Evolutionary conservation across 1,140 invertebrate species (phyloP).

Genomic region (Pomacea maculata): DNA sequence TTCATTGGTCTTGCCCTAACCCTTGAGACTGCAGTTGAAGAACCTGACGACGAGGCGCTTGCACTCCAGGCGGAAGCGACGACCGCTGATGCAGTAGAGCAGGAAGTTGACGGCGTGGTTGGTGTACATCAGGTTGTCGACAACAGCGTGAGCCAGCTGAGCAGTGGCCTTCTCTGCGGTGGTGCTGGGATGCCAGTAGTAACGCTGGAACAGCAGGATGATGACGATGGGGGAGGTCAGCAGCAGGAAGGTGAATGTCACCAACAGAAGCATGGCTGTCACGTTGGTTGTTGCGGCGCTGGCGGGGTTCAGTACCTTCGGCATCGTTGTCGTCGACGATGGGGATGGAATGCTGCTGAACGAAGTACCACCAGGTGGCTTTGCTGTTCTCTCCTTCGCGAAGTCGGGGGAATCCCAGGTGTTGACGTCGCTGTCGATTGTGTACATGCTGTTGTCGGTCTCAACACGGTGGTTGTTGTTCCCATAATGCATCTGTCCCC

Average conservation of each 20-base stretch:
- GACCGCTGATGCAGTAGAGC: constrained; percentile 36
- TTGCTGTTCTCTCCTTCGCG: background rate
- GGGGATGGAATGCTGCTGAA: background rate
- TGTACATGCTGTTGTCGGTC: background rate
- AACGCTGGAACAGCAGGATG: constrained; percentile 14
- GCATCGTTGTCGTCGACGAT: background rate
- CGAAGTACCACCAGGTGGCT: too few relatives aligned
- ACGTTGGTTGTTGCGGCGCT: constrained; percentile 1
- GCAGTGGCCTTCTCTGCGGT: background rate
- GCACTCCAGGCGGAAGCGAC: constrained; percentile 32
- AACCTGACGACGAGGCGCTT: constrained; percentile 10
- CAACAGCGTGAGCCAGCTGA: constrained; percentile 15
- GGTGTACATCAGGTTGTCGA: constrained; percentile 37
- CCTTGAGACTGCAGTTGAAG: background rate
- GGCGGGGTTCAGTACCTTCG: background rate
- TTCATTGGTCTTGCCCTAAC: too few relatives aligned
- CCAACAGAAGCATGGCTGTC: constrained; percentile 25
- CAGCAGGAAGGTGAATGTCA: constrained; percentile 30
- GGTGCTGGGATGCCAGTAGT: constrained; percentile 17
- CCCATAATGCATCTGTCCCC: too few relatives aligned
- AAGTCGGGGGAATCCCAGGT: background rate
- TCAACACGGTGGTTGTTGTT: background rate
- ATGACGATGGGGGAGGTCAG: constrained; percentile 25
- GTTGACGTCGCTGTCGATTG: background rate
- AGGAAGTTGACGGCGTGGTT: constrained; percentile 43